Base-by-base conservation (phyloP, 35 echinoderm and acorn worm genomes). In the Apostichopus californicus region DNA sequence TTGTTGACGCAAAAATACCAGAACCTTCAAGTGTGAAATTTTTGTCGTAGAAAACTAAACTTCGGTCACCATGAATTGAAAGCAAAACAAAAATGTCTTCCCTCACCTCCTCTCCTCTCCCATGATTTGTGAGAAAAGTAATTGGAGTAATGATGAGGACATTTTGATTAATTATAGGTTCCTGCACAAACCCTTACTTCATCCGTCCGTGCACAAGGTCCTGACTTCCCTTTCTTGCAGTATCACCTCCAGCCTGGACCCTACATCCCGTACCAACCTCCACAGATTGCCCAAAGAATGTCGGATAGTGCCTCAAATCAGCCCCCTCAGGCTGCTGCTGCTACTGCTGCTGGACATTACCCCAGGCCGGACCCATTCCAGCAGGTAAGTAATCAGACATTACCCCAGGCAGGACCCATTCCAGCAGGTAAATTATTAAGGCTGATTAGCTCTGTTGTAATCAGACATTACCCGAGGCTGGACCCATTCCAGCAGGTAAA, bases 171-270 rank as follows among this genome's bases (percentile, higher is more conserved):
- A 86, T 86, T n/a, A 15, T 60, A 98, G 96, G 92, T 89, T 77
- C 89, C 94, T 18, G 86, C 94, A 5, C 97, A 98, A 93, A 92
- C 94, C 57, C 64, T 98, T 14, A 90, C 92, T 54, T 92, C 87
- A 20, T 94, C 96, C 91, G 89, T 95, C 66, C 92, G 95, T 56
- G 82, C 95, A 65, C 92, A 94, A 86, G 94, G 86, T 5, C 91
- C 95, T 28, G 97, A 98, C 72, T 98, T 98, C 25, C 97, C 97
- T 3, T 98, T 96, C 92, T 89, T 98, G 24, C 97, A 98, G 95
- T 98, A 98, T 86, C 97, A 98, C 77, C 95, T 98, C 12, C 97
- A 98, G 83, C 94, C 97, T 24, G 97, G 97, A 52, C 97, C 97
- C n/a, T 98, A 98, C 92, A 96, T 98, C 91, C 97, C 97, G 0